Evolutionary conservation across 2,888 invertebrate genomes (phyloP), one percentile per base, ranked within the genome.

Genomic region (Parnassius smintheus): DNA sequence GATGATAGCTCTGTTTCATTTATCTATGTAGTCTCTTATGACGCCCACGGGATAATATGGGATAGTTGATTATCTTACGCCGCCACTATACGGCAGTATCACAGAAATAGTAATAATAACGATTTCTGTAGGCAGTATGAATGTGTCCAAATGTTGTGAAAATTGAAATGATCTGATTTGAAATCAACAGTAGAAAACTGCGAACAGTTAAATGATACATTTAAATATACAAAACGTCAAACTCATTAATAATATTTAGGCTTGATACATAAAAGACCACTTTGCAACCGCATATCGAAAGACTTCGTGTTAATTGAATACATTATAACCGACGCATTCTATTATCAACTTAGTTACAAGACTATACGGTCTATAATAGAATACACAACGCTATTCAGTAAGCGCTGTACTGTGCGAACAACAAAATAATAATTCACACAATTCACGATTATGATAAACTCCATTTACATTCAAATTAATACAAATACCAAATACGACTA

Each of bases 391-490:
- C 10, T n/a, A 48, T 11, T 50, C 49, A n/a, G 22, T 51, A 18
- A 60, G 55, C 57, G 22, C 11, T 22, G 41, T 48, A 42, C 12
- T 45, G 13, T 46, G 9, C 52, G 52, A 56, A 59, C 45, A 59
- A 52, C 56, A 64, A 63, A 62, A 65, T 62, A 45, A 63, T 59
- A 61, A 66, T 64, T 59, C 64, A 66, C 59, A 61, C 56, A 13
- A 52, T 56, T 62, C 53, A 59, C 56, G 65, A 66, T 68, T 66
- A 65, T 67, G 65, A 67, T 60, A 56, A 56, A 52, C 56, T 61
- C 56, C 65, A 69, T 73, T 71, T 68, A 66, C 63, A 71, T 70
- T 67, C 59, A 71, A 62, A 70, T 69, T 61, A 64, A 68, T 63
- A 63, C 55, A 63, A 70, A 68, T 68, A 62, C 57, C 46, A 61